phyloP scores from a whole-genome alignment of 2,113 vertebrate species.

The Gadus chalcogrammus region DNA sequence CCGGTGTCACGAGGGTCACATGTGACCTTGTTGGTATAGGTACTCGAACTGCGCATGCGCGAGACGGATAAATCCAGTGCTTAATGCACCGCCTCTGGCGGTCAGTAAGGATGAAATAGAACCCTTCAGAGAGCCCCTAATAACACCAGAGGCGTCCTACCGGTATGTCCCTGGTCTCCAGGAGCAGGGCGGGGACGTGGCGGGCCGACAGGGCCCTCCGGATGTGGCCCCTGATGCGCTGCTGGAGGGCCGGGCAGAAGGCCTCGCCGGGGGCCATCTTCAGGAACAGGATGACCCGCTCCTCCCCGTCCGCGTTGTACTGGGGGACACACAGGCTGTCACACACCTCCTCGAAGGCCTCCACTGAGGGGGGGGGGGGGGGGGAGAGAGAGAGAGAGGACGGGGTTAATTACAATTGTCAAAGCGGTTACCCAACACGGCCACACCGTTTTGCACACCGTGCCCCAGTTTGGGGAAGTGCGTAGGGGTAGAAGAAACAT shows the following conservation, averaged over 20 bases:
- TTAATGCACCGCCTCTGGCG: too few relatives aligned
- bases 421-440: too few relatives aligned
- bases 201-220: slow-evolving; percentile 84
- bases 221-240: slow-evolving; percentile 78
- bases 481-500: too few relatives aligned
- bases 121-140: too few relatives aligned
- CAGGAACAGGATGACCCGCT: slow-evolving; percentile 90
- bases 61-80: too few relatives aligned
- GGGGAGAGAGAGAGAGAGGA: not conserved
- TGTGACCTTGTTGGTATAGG: too few relatives aligned
- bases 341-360: slow-evolving; percentile 90
- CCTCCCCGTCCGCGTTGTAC: slow-evolving; percentile 86
- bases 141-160: slow-evolving; percentile 63
- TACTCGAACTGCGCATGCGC: too few relatives aligned
- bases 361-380: slow-evolving; percentile 73
- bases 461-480: too few relatives aligned
- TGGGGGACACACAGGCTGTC: slow-evolving; percentile 95
- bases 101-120: too few relatives aligned
- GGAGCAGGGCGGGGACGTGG: slow-evolving; percentile 87
- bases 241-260: slow-evolving; percentile 77
- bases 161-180: slow-evolving; percentile 91
- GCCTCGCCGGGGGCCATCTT: slow-evolving; percentile 82
- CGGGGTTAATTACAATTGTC: not conserved
- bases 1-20: too few relatives aligned
- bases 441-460: too few relatives aligned